Percentiles rank a stretch among this genome's conserved stretches.
These are phyloP conservation scores for Cossypha dichroa DNA, from an alignment of 2,797 vertebrate genomes.

Conservation along the genomic window DNA sequence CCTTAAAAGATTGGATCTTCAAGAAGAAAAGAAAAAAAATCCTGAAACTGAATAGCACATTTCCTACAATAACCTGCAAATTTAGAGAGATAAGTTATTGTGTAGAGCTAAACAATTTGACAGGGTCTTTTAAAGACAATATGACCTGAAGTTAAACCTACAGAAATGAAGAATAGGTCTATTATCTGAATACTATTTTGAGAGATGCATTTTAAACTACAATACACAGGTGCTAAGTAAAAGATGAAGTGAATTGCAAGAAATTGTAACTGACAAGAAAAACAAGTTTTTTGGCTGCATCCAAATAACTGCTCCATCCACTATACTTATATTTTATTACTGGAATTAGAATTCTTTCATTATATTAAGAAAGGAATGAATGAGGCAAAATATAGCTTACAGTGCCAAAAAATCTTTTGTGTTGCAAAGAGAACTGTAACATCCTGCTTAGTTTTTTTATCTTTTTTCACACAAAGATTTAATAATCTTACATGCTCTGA, in stretches of 20 bases:
- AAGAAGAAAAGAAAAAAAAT: background rate
- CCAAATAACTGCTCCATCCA: background rate
- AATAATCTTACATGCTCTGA: background rate
- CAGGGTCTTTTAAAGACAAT: background rate
- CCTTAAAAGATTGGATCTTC: background rate
- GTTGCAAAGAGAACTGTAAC: background rate
- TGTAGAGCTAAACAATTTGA: conserved; percentile 39
- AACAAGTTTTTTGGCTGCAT: conserved; percentile 13
- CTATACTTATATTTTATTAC: conserved; percentile 20
- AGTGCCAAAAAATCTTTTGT: background rate
- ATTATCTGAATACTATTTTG: conserved; percentile 41
- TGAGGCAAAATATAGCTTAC: background rate
- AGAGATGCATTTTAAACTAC: conserved; percentile 34
- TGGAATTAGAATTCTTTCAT: conserved; percentile 31
- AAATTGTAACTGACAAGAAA: background rate
- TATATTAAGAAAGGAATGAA: background rate
- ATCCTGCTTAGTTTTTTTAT: background rate
- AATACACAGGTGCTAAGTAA: conserved; percentile 22
- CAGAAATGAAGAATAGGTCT: conserved; percentile 28
- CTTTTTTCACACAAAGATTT: background rate
- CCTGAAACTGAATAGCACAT: conserved; percentile 27
- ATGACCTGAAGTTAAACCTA: conserved; percentile 35
- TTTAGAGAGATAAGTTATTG: conserved; percentile 37
- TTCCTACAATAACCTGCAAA: conserved; percentile 28
- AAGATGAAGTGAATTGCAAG: conserved; percentile 26